Conservation (phyloP, 2,113 vertebrate species). For the Melospiza georgiana region DNA sequence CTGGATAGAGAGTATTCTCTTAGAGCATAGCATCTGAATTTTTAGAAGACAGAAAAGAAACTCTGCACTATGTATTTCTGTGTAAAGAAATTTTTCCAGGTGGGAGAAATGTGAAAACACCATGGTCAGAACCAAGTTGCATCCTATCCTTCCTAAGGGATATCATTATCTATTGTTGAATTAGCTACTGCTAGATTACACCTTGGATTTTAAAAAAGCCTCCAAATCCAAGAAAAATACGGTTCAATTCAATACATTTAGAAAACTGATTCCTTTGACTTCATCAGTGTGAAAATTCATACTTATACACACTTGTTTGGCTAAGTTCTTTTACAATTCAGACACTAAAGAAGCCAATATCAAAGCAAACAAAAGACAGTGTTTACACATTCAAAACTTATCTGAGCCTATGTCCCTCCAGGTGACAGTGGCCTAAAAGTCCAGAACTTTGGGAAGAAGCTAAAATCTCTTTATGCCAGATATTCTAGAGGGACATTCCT, state of each 20-base stretch:
- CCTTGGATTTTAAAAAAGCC: neutral
- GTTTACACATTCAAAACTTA: neutral
- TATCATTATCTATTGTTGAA: neutral
- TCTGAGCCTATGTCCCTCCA: neutral
- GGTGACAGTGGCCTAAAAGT: neutral
- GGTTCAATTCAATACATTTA: neutral
- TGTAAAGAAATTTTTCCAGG: neutral
- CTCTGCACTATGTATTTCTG: neutral
- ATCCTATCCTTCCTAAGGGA: neutral
- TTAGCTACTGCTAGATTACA: neutral
- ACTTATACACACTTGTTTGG: accelerated
- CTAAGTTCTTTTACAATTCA: neutral
- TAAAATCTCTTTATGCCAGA: neutral
- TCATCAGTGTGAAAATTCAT: neutral
- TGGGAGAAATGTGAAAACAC: neutral
- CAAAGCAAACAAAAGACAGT: neutral
- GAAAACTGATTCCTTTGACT: neutral
- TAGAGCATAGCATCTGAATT: neutral
- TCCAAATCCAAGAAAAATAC: neutral
- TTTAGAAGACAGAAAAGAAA: neutral
- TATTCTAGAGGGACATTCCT: neutral
- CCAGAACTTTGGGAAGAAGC: neutral
- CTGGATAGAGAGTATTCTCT: neutral
- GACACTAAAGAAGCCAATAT: neutral
- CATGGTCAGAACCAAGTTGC: neutral